Evolutionary conservation across 2,113 vertebrate genomes (phyloP).

Genomic region (Labeo rohita): DNA sequence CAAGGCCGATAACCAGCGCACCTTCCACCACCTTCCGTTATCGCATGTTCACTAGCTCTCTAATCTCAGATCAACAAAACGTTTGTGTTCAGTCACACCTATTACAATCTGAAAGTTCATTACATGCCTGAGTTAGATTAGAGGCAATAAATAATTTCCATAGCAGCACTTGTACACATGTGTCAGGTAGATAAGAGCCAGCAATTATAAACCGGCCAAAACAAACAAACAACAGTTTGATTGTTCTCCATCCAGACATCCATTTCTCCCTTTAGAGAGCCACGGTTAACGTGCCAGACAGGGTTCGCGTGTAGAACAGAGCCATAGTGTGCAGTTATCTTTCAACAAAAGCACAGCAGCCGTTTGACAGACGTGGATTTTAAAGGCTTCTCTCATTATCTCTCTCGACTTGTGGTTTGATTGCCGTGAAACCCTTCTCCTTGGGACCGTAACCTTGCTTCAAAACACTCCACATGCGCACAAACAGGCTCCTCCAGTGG

Average conservation of each 20-base stretch:
- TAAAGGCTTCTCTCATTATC: conserved; percentile 30
- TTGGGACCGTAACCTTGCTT: conserved; percentile 24
- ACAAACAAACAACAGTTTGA: conserved; percentile 30
- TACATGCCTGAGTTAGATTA: conserved; percentile 29
- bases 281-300: neutral
- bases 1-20: conserved; percentile 21
- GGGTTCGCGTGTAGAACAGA: neutral
- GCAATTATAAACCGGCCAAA: conserved; percentile 37
- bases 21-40: neutral
- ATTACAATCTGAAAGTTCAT: conserved; percentile 24
- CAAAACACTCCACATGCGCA: conserved; percentile 11
- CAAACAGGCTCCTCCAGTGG: neutral
- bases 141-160: conserved; percentile 30
- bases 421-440: conserved; percentile 23
- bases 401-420: conserved; percentile 18
- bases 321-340: neutral
- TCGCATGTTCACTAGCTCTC: conserved; percentile 20
- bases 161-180: conserved; percentile 19
- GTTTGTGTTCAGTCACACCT: neutral
- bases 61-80: neutral
- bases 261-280: conserved; percentile 16
- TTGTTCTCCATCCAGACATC: conserved; percentile 44
- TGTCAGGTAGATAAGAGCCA: conserved; percentile 39
- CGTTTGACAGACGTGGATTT: neutral
- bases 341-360: neutral